Percentiles rank a stretch among this genome's conserved stretches.
phyloP scores from a whole-genome alignment of 2,113 vertebrate genomes.

The Oriolus oriolus region DNA sequence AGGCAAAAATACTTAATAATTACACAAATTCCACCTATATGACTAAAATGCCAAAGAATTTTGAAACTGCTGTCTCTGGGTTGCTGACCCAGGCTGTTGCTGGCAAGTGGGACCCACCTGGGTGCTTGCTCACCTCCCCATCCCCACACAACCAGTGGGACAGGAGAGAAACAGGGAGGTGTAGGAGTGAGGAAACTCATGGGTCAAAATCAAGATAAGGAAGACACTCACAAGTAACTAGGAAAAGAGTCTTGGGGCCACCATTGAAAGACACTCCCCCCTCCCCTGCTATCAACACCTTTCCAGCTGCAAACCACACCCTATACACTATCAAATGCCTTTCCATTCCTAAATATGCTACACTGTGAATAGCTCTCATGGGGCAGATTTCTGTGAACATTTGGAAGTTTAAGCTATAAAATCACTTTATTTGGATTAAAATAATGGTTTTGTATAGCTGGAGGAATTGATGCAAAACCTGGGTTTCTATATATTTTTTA shows the following conservation, averaged over 20 bases:
- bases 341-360: background rate
- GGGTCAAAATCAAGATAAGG: background rate
- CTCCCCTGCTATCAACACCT: accelerated
- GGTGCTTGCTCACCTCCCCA: accelerated
- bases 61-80: accelerated
- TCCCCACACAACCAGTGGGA: background rate
- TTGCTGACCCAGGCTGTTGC: background rate
- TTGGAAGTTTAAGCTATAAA: background rate
- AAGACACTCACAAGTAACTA: background rate
- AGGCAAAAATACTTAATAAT: background rate
- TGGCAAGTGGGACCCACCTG: background rate
- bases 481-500: background rate
- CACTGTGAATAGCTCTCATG: background rate
- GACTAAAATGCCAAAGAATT: background rate
- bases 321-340: background rate
- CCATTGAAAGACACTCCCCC: accelerated
- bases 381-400: background rate
- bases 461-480: background rate
- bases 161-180: background rate
- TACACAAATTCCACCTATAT: background rate
- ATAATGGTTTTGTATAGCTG: background rate
- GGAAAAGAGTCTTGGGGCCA: accelerated
- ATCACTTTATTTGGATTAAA: background rate
- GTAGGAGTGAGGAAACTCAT: background rate
- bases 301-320: background rate